These are phyloP conservation scores for Semicossyphus pulcher DNA, from an alignment of 2,113 vertebrate species.

Conservation along the genomic window DNA sequence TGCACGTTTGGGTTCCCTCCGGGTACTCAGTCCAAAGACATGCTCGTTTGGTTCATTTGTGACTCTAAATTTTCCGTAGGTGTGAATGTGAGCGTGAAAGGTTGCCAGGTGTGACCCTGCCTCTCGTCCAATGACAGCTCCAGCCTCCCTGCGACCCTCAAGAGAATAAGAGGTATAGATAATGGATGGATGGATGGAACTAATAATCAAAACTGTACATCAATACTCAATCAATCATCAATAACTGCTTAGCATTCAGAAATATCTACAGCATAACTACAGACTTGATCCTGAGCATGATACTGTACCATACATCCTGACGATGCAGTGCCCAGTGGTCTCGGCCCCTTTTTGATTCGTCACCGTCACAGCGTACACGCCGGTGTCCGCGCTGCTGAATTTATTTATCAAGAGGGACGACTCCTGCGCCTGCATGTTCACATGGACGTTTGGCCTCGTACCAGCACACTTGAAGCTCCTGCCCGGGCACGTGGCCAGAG, in stretches of 20 bases:
- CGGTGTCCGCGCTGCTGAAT: constrained; percentile 66
- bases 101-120: too few relatives aligned
- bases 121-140: too few relatives aligned
- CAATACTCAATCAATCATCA: not conserved
- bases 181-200: too few relatives aligned
- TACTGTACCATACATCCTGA: constrained; percentile 79
- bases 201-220: too few relatives aligned
- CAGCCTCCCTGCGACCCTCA: too few relatives aligned
- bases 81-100: too few relatives aligned
- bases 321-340: constrained; percentile 60
- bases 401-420: constrained; percentile 57
- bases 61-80: too few relatives aligned
- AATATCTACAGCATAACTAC: not conserved
- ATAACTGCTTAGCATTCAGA: not conserved
- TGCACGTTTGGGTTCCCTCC: too few relatives aligned
- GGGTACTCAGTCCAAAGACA: too few relatives aligned
- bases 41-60: too few relatives aligned
- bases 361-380: constrained; percentile 77
- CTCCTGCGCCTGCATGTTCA: constrained; percentile 52
- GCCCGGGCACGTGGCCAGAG: constrained; percentile 70
- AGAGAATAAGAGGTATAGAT: too few relatives aligned
- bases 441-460: constrained; percentile 10
- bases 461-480: constrained; percentile 43
- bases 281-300: not conserved
- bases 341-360: constrained; percentile 55